Conservation (phyloP, 2,113 vertebrate genomes). For the Pycnonotus jocosus region DNA sequence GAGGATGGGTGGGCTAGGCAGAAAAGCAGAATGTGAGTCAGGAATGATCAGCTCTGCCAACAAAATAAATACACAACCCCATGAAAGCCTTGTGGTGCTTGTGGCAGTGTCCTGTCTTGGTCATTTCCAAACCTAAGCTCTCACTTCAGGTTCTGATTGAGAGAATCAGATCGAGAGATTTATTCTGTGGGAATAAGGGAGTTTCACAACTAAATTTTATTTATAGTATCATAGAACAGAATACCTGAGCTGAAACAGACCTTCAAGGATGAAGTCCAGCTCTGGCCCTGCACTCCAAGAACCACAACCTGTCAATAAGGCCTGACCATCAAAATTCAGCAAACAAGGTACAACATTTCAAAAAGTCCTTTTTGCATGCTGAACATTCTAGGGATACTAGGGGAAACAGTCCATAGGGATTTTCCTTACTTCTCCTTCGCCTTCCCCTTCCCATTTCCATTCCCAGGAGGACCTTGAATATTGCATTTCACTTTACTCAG, state of each 20-base stretch:
- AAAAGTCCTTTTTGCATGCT: background rate
- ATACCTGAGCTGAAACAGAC: background rate
- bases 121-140: background rate
- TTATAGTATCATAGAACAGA: background rate
- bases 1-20: background rate
- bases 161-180: background rate
- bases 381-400: background rate
- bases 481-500: background rate
- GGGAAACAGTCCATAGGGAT: background rate
- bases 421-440: rapidly evolving
- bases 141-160: background rate
- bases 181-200: background rate
- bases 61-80: background rate
- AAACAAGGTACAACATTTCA: background rate
- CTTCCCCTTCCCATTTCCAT: background rate
- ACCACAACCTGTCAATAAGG: background rate
- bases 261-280: background rate
- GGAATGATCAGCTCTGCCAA: background rate
- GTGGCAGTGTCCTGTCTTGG: background rate
- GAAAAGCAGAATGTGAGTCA: background rate
- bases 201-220: slow-evolving; percentile 34
- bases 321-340: background rate
- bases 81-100: background rate
- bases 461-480: background rate
- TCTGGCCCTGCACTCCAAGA: background rate